Conservation (phyloP, 2,113 vertebrate species). For the Electrona antarctica region DNA sequence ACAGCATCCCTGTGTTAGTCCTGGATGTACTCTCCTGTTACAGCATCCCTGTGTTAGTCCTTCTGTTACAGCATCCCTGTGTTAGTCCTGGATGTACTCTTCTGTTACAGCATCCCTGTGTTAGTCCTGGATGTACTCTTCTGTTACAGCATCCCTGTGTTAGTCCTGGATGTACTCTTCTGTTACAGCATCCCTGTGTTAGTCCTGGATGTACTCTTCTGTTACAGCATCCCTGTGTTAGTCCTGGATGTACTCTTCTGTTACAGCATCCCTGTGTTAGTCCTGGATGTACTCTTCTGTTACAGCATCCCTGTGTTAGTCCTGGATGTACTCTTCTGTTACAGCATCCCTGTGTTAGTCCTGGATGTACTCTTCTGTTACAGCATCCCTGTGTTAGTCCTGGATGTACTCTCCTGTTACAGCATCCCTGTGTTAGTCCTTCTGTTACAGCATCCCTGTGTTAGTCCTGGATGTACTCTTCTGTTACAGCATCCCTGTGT, state of each 20-base stretch:
- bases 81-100: background rate
- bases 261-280: constrained; percentile 1
- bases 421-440: too few relatives aligned
- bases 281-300: background rate
- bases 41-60: too few relatives aligned
- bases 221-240: constrained; percentile 1
- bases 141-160: constrained; percentile 1
- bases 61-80: constrained; percentile 4
- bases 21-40: background rate
- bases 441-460: constrained; percentile 2
- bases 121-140: background rate
- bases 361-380: background rate
- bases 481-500: constrained; percentile 1
- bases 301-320: background rate
- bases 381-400: background rate
- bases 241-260: background rate
- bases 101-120: constrained; percentile 2
- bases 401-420: background rate
- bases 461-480: background rate
- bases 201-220: background rate
- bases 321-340: background rate
- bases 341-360: constrained; percentile 1
- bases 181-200: constrained; percentile 2
- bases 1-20: constrained; percentile 1
- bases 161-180: background rate